Evolutionary conservation across 2,888 invertebrate genomes (phyloP).

Genomic region (Amphipyra tragopoginis): DNA sequence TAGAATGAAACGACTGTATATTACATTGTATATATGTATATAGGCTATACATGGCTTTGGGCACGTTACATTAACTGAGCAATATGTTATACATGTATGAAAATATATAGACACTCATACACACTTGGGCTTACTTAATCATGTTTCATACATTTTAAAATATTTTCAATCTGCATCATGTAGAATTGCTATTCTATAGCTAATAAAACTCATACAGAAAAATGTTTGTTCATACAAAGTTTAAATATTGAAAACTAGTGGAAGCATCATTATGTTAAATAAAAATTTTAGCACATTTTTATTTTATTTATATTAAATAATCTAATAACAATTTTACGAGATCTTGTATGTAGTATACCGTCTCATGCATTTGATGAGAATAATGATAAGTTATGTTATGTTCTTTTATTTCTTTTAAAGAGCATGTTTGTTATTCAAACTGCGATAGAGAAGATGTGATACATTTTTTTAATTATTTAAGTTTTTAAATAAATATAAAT

Average conservation of each 20-base stretch:
- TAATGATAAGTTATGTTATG: background rate
- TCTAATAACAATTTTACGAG: background rate
- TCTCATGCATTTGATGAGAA: background rate
- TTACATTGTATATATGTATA: conserved; percentile 76
- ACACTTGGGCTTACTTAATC: background rate
- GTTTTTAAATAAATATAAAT: conserved; percentile 41
- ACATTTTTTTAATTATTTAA: conserved; percentile 10
- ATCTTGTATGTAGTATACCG: background rate
- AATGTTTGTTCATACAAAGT: conserved; percentile 21
- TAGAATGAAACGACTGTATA: conserved; percentile 81
- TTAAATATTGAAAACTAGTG: conserved; percentile 29
- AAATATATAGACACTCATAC: conserved; percentile 32
- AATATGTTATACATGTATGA: conserved; percentile 34
- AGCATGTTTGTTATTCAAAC: conserved; percentile 1
- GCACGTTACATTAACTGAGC: conserved; percentile 63
- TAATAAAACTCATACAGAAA: conserved; percentile 4
- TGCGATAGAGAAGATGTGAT: background rate
- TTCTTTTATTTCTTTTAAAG: conserved; percentile 5
- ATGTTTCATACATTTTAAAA: background rate
- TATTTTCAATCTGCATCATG: background rate
- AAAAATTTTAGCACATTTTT: background rate
- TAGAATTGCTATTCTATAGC: conserved; percentile 8
- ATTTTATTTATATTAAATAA: conserved; percentile 14
- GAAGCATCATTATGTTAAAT: conserved; percentile 21
- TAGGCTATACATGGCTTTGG: conserved; percentile 70